Conservation (phyloP, 2,113 vertebrate genomes). For the Dendrocopos noguchii region DNA sequence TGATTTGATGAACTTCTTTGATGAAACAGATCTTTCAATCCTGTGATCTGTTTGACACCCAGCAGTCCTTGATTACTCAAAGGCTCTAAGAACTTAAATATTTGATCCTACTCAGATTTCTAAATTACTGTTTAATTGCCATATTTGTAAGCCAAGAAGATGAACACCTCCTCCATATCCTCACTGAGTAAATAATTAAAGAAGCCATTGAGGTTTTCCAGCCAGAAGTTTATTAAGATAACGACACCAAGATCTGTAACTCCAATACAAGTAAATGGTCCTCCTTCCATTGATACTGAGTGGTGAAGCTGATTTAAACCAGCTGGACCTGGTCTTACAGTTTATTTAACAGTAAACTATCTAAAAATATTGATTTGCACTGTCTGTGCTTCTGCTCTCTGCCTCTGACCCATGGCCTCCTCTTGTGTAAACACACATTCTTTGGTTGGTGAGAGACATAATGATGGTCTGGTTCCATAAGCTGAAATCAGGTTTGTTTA, state of each 20-base stretch:
- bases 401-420: slow-evolving; percentile 56
- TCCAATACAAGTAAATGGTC: not conserved
- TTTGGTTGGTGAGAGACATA: slow-evolving; percentile 52
- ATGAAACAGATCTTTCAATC: not conserved
- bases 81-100: slow-evolving; percentile 15
- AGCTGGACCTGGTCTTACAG: slow-evolving; percentile 28
- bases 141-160: slow-evolving; percentile 10
- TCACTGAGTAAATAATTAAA: not conserved
- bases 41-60: not conserved
- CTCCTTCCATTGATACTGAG: slow-evolving; percentile 11
- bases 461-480: slow-evolving; percentile 51
- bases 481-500: slow-evolving; percentile 65
- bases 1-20: not conserved
- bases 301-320: slow-evolving; percentile 48
- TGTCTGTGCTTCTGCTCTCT: slow-evolving; percentile 62
- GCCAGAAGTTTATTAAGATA: not conserved
- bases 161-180: not conserved
- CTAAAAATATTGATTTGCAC: slow-evolving; percentile 74
- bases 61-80: not conserved
- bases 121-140: slow-evolving; percentile 2
- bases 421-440: slow-evolving; percentile 66
- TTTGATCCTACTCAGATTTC: not conserved
- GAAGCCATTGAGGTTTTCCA: not conserved
- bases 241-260: not conserved
- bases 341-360: slow-evolving; percentile 66